Conservation (phyloP, 2,113 vertebrate genomes). For the Apodemus sylvaticus region DNA sequence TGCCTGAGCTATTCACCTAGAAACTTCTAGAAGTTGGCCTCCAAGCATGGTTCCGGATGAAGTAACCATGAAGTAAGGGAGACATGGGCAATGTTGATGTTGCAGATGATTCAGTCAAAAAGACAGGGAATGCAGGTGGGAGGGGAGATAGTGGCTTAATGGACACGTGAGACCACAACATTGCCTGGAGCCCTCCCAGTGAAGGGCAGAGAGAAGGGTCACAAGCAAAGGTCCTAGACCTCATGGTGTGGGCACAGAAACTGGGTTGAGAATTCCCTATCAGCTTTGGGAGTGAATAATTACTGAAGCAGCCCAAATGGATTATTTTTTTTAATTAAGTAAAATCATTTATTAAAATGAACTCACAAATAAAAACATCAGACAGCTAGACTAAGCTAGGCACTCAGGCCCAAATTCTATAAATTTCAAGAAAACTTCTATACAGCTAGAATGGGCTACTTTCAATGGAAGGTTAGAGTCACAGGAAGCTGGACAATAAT, state of each 20-base stretch:
- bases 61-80: background rate
- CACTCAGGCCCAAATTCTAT: background rate
- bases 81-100: rapidly evolving
- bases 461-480: background rate
- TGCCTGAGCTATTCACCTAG: background rate
- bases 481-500: background rate
- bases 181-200: too few relatives aligned
- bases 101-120: background rate
- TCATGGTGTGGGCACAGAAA: background rate
- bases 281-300: background rate
- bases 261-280: background rate
- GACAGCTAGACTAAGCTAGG: background rate
- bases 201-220: rapidly evolving
- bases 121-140: background rate
- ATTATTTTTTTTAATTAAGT: background rate
- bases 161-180: background rate
- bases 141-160: too few relatives aligned
- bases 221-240: background rate
- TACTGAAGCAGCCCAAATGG: background rate
- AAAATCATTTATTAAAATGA: background rate
- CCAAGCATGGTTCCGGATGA: background rate
- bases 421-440: background rate
- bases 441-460: background rate
- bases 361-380: background rate
- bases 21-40: slow-evolving; percentile 1